phyloP scores from a whole-genome alignment of 1,140 invertebrate species.

The Acromyrmex echinatior region DNA sequence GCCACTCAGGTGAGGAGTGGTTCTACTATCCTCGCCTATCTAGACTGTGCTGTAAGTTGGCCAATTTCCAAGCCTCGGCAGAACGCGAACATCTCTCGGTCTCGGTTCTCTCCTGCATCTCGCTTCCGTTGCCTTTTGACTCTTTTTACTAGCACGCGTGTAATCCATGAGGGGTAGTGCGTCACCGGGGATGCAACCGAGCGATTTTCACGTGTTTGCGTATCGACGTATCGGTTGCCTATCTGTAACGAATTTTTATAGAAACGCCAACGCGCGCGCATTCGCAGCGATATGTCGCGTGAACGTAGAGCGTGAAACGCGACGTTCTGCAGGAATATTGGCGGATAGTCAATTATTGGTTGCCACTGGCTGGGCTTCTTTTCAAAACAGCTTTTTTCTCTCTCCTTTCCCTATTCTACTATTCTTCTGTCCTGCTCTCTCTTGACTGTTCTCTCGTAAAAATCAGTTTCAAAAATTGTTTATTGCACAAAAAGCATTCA shows the following conservation, averaged over 20 bases:
- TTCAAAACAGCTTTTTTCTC: conserved; percentile 35
- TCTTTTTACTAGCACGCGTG: conserved; percentile 29
- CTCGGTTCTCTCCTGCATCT: conserved; percentile 30
- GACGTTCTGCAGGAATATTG: conserved; percentile 55
- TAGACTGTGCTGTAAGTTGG: conserved; percentile 66
- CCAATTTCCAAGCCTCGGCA: conserved; percentile 70
- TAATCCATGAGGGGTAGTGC: conserved; percentile 31
- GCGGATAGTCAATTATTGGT: conserved; percentile 53
- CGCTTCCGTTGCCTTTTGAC: not conserved
- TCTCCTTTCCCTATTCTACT: not conserved
- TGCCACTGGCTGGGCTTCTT: conserved; percentile 30
- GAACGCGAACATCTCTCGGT: conserved; percentile 63
- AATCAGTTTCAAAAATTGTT: conserved; percentile 30
- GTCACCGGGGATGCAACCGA: conserved; percentile 15
- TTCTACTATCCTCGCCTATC: conserved; percentile 62
- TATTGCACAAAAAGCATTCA: not conserved
- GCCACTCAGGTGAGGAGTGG: conserved; percentile 68
- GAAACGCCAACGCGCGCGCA: conserved; percentile 34
- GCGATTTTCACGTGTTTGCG: conserved; percentile 56
- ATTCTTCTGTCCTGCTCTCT: not conserved
- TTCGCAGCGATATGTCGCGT: conserved; percentile 27
- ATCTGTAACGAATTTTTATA: conserved; percentile 61
- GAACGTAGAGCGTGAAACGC: conserved; percentile 45
- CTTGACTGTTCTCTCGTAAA: not conserved
- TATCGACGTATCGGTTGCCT: conserved; percentile 27